These are phyloP conservation scores for Cataglyphis hispanica DNA, from an alignment of 1,140 invertebrate genomes.

Conservation along the genomic window DNA sequence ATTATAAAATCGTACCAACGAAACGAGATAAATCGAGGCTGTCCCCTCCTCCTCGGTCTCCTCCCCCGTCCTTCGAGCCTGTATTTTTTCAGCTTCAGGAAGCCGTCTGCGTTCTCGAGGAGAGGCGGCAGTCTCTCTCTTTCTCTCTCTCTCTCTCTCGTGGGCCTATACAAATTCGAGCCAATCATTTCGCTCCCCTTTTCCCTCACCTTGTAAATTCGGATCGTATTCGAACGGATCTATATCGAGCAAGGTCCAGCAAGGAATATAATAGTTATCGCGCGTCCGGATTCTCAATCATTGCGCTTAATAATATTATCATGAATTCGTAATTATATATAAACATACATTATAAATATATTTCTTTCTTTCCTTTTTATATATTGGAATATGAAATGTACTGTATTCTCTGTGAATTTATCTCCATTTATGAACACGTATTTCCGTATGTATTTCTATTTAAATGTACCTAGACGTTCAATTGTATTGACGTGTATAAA, in stretches of 20 bases:
- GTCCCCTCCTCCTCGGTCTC: slow-evolving; percentile 13
- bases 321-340: not conserved
- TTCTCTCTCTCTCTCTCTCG: slow-evolving; percentile 12
- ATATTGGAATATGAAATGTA: not conserved
- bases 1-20: slow-evolving; percentile 83
- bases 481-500: slow-evolving; percentile 7
- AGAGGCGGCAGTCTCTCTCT: not conserved
- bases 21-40: slow-evolving; percentile 71
- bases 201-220: slow-evolving; percentile 21
- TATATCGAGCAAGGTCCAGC: not conserved
- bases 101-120: slow-evolving; percentile 52
- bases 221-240: slow-evolving; percentile 15
- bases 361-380: not conserved
- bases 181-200: slow-evolving; percentile 16
- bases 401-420: not conserved
- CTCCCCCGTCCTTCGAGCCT: slow-evolving; percentile 30
- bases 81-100: slow-evolving; percentile 70
- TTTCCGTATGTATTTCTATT: not conserved
- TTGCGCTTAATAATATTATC: not conserved
- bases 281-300: not conserved
- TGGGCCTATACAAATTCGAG: slow-evolving; percentile 40
- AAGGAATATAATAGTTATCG: slow-evolving; percentile 2
- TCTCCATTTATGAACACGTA: slow-evolving; percentile 3
- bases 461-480: not conserved
- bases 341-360: too few relatives aligned